These are phyloP conservation scores for Phasia obesa DNA, from an alignment of 2,888 invertebrate species.

Conservation along the genomic window DNA sequence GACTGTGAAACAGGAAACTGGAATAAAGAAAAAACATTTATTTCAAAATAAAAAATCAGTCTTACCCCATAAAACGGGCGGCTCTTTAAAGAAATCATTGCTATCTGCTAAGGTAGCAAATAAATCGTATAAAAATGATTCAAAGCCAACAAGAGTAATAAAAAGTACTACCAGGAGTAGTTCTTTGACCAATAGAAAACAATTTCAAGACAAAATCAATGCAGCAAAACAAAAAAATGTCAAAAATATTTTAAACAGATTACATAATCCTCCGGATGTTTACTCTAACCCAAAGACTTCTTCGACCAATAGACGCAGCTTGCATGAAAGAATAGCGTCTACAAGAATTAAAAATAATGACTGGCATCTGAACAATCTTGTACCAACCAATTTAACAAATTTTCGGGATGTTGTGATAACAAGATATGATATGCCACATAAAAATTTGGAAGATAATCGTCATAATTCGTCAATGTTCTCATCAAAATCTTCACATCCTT, in stretches of 20 bases:
- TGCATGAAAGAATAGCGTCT: slow-evolving; percentile 7
- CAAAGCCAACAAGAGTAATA: not conserved
- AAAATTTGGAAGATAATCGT: not conserved
- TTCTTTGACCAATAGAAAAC: not conserved
- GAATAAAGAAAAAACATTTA: not conserved
- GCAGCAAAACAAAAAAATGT: not conserved
- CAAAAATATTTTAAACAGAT: not conserved
- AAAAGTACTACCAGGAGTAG: not conserved
- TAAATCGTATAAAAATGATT: not conserved
- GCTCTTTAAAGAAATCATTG: not conserved
- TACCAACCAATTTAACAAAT: not conserved
- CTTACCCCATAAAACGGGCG: not conserved
- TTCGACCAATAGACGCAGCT: not conserved
- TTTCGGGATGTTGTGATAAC: slow-evolving; percentile 38
- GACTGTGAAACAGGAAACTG: no score
- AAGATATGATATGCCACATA: slow-evolving; percentile 21
- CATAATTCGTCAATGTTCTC: not conserved
- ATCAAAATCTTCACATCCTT: not conserved
- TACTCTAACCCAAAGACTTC: not conserved
- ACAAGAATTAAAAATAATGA: not conserved
- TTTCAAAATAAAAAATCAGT: not conserved
- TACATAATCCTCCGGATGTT: not conserved
- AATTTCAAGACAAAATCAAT: not conserved
- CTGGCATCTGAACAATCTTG: no score
- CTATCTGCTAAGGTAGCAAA: not conserved